Base-by-base conservation (phyloP, 2,797 vertebrate species). In the Acipenser transmontanus region DNA sequence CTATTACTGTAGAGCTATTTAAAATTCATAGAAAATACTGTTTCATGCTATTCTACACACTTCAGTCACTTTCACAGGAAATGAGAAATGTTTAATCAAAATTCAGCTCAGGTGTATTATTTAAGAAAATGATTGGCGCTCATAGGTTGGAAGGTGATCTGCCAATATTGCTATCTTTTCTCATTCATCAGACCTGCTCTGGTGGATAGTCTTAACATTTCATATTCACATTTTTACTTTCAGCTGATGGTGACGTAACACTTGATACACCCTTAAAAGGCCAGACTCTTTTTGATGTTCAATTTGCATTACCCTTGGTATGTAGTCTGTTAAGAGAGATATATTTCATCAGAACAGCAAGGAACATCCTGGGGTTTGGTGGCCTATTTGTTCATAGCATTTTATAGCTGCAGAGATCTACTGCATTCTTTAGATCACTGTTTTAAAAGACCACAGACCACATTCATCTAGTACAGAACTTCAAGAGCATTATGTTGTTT, bases 161-260 rank as follows among this genome's bases (percentile, higher is more conserved):
- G 78, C 76, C 81, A 82, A 80, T 83, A 83, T 70, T 75, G 71
- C 70, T 82, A 50, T 77, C 75, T 76, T 71, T 62, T 64, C 68
- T 70, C 74, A 82, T 79, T 77, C 75, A 82, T 83, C 81, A 84
- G 62, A 54, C 67, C 69, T 78, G 79, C 78, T 57, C 9, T 4
- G 12, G 54, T n/a, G 12, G 54, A 57, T n/a, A 57, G 54, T 7
- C 10, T 57, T n/a, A n/a, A n/a, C 14, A 57, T 57, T 57, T 57
- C 2, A 11, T 57, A 13, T 57, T 57, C 12, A 7, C 12, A 11
- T 57, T 57, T n/a, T 13, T 13, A 57, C 54, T 57, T 57, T 13
- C 5, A 57, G 11, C 11, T 57, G 9, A 11, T 57, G 54, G 54
- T 57, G 54, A 57, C 12, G 54, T 57, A n/a, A 13, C 54, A 57